Base-by-base conservation (phyloP, 2,113 vertebrate genomes). In the Passer montanus region DNA sequence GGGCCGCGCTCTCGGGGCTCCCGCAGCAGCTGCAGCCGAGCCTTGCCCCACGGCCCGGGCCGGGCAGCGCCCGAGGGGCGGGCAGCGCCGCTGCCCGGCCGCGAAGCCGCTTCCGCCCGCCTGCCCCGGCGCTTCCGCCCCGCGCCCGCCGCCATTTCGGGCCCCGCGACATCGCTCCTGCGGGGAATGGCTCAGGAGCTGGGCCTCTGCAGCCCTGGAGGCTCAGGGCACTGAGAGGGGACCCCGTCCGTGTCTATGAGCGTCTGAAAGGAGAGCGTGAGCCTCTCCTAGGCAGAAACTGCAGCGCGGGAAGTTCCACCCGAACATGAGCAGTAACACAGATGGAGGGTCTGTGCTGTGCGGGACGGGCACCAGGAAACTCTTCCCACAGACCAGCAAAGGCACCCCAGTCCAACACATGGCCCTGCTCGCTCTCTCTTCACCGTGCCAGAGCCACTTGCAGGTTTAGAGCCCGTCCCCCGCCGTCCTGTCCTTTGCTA, bases 371-470 rank as follows among this genome's bases (percentile, higher is more conserved):
- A 33, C 33, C 44, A 8, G 4, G 0, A 2, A 18, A 13, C 55
- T 26, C 28, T 2, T 15, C 30, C 9, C 18, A 30, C 1, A 31
- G 16, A 35, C 15, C 7, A 13, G 28, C 13, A 28, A 20, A 15
- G 5, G 23, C 22, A 35, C 26, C 3, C 0, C 13, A 35, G 8
- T 35, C 23, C 22, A 33, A 37, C 2, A 0, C 0, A 11, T 8
- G 17, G 8, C 15, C 1, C 0, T 2, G 58, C 11, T 27, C 2
- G n/a, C 8, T 24, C 16, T 60, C 8, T 15, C 15, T 53, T 43
- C 44, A 7, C 15, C 10, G 5, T 20, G n/a, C 49, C 43, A 58
- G 28, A 14, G 5, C 3, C 33, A 3, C 22, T 26, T 7, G 9
- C 3, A 44, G 30, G 41, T 23, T 15, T 8, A 27, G 31, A 49